Evolutionary conservation across 2,113 vertebrate genomes (phyloP), one percentile per base, ranked within the genome.

Genomic region (Perca flavescens): DNA sequence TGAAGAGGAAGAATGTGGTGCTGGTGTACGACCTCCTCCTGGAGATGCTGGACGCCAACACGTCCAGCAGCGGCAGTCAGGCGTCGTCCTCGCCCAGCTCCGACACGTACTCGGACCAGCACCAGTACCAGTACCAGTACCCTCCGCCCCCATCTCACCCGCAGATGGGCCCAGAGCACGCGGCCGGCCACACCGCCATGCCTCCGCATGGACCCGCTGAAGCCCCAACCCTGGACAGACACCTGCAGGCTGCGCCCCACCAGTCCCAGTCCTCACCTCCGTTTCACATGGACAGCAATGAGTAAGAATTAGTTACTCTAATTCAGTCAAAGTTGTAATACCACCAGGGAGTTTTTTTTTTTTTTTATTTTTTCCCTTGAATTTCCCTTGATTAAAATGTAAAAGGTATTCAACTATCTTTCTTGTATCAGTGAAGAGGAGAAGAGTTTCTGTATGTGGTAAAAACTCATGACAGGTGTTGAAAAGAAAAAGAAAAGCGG

Each of bases 1-100:
- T 99, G 98, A 99, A 99, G 94, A 97, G 97, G 83, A 99, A 97
- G 89, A 99, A 99, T 0, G 96, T 98, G 82, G 97, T 99, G 3
- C 95, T 98, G 0, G 95, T 98, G 52, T 99, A 99, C 2, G 97
- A 99, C 89, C 91, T 99, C 80, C 96, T 99, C 36, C 90, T 99
- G 93, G 98, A 99, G 95, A 99, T 99, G 98, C 13, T 99, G 83
- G 98, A 99, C 0, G 97, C 98, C 0, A 97, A 97, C 93, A 96
- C 96, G 0, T 80, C 96, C 31, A 94, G 93, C 10, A 93, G 94
- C 82, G 94, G 94, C 84, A 93, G 94, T 22, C 96, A 93, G 5
- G 93, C 93, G n/a, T 81, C 96, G 0, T 89, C 88, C 22, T 74
- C 82, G 3, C 81, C 6, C 15, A 22, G 2, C 89, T 0, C 92